Conservation (phyloP, 1,140 invertebrate species). For the Paralvinella palmiformis region DNA sequence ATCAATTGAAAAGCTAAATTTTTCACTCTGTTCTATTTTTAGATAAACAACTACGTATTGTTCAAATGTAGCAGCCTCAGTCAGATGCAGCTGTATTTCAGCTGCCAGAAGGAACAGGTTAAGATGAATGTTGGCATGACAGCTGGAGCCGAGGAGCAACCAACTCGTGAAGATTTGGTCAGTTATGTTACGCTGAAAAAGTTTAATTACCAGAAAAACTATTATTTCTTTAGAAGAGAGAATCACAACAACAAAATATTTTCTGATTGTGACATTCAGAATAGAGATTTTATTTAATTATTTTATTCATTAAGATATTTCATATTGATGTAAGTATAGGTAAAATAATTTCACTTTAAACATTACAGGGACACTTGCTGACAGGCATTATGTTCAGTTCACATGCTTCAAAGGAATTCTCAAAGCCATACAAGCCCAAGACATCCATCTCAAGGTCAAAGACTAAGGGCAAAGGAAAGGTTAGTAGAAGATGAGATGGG, state of each 20-base stretch:
- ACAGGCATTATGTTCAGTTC: constrained; percentile 6
- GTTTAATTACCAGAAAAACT: no score
- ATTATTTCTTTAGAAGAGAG: no score
- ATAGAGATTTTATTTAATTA: no score
- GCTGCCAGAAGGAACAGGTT: constrained; percentile 9
- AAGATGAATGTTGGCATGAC: constrained; percentile 1
- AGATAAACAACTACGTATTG: no score
- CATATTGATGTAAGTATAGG: no score
- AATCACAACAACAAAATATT: no score
- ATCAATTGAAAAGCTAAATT: no score
- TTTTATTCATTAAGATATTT: no score
- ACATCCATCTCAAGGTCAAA: background rate
- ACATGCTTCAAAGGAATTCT: constrained; percentile 10
- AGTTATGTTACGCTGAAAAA: no score
- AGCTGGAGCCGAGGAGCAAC: constrained; percentile 3
- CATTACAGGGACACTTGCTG: constrained; percentile 13
- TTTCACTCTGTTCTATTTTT: no score
- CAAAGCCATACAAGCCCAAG: constrained; percentile 2
- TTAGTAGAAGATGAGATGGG: constrained; percentile 7
- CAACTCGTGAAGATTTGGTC: constrained; percentile 12
- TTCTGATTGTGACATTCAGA: no score
- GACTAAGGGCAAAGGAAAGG: background rate
- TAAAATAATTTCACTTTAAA: no score
- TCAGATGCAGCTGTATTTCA: constrained; percentile 14
- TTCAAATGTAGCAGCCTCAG: constrained; percentile 14